Evolutionary conservation across 2,113 vertebrate genomes (phyloP).

Genomic region (Aleadryas rufinucha): DNA sequence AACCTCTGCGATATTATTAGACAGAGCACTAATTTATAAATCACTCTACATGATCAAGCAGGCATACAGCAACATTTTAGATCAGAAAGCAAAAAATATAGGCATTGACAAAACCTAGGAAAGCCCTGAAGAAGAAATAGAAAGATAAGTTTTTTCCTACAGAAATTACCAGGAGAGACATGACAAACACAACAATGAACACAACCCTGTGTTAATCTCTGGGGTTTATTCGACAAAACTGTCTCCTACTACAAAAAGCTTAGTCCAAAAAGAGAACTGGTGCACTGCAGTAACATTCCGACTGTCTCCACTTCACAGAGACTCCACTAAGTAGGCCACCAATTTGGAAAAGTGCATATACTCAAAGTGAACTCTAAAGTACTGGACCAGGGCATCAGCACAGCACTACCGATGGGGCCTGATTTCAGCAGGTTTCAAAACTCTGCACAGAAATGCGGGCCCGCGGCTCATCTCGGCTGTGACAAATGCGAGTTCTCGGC

Average conservation of each 20-base stretch:
- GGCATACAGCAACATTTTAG: not conserved
- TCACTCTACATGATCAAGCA: not conserved
- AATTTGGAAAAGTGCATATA: not conserved
- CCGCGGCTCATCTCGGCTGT: not conserved
- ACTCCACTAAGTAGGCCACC: not conserved
- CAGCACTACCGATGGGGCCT: not conserved
- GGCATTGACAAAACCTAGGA: not conserved
- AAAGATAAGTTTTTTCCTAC: not conserved
- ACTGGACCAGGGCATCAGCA: not conserved
- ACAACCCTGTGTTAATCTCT: not conserved
- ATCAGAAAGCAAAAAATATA: not conserved
- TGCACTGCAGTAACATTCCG: not conserved
- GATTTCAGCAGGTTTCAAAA: not conserved
- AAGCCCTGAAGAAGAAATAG: not conserved
- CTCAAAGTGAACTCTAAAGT: not conserved
- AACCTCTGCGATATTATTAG: not conserved
- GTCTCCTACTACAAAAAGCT: not conserved
- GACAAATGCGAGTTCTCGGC: rapidly evolving
- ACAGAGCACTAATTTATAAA: not conserved
- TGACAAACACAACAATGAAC: not conserved
- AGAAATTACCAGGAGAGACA: not conserved
- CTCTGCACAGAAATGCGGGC: not conserved
- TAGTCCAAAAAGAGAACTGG: not conserved
- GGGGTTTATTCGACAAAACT: not conserved
- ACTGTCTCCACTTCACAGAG: not conserved